Conservation (phyloP, 30 jellyfish, hydroid and myxozoan genomes). For the Hydractinia echinata region DNA sequence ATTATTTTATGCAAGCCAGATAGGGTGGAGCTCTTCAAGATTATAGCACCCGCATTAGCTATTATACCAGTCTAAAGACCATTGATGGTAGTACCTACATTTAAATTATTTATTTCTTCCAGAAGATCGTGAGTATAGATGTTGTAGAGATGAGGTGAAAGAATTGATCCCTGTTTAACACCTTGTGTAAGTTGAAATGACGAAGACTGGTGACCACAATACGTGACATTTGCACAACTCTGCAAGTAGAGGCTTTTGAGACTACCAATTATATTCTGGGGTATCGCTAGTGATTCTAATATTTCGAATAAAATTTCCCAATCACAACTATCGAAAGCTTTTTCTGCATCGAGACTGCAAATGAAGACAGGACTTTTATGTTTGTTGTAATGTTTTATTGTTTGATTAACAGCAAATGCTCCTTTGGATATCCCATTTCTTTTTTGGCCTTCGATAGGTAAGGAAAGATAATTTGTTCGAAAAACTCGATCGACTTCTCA, state of each 20-base stretch:
- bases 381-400: too few relatives aligned
- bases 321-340: constrained; percentile 6
- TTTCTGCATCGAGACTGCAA: constrained; percentile 3
- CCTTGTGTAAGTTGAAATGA: too few relatives aligned
- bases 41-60: neutral
- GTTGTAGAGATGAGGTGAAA: neutral
- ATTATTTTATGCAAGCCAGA: too few relatives aligned
- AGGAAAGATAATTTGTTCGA: too few relatives aligned
- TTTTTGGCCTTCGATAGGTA: too few relatives aligned
- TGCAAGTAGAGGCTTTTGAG: neutral
- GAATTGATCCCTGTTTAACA: neutral
- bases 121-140: neutral
- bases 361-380: too few relatives aligned
- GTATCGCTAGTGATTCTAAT: neutral
- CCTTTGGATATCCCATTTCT: too few relatives aligned
- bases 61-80: neutral
- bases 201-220: constrained; percentile 4
- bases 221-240: neutral
- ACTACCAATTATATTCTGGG: neutral
- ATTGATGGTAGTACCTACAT: constrained; percentile 2
- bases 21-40: neutral
- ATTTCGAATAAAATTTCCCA: neutral
- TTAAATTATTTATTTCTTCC: neutral
- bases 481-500: too few relatives aligned
- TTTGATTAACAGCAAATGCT: too few relatives aligned